These are phyloP conservation scores for Drosophila pectinifera DNA, from an alignment of 1,140 invertebrate genomes.

Conservation along the genomic window DNA sequence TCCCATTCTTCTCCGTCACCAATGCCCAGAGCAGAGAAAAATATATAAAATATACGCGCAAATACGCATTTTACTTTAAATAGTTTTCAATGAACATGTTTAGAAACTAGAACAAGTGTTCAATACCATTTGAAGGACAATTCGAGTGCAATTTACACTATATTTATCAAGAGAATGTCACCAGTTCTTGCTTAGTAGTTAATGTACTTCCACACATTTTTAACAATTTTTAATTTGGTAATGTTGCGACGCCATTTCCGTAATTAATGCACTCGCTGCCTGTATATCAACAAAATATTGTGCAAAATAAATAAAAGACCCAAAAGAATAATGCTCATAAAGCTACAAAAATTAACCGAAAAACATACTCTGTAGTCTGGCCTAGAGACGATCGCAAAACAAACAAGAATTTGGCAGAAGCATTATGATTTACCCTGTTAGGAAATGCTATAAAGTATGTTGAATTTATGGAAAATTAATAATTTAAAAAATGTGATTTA, in stretches of 20 bases:
- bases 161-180: background rate
- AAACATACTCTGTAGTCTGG: conserved; percentile 48
- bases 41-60: background rate
- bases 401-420: conserved; percentile 65
- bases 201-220: background rate
- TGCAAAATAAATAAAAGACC: conserved; percentile 54
- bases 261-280: conserved; percentile 25
- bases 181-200: background rate
- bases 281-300: conserved; percentile 46
- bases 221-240: conserved; percentile 13
- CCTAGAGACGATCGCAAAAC: conserved; percentile 51
- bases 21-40: no score
- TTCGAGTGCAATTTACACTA: conserved; percentile 1
- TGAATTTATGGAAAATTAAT: background rate
- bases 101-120: conserved; percentile 25
- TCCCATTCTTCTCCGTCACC: background rate
- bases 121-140: conserved; percentile 35
- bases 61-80: conserved; percentile 2
- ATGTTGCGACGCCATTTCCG: conserved; percentile 43
- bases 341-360: conserved; percentile 13
- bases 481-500: no score
- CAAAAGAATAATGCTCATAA: conserved; percentile 22
- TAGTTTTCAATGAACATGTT: conserved; percentile 11
- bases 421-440: conserved; percentile 24
- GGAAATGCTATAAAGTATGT: background rate